phyloP scores from a whole-genome alignment of 64 coral and sea anemone genomes.

The Montipora sp. region DNA sequence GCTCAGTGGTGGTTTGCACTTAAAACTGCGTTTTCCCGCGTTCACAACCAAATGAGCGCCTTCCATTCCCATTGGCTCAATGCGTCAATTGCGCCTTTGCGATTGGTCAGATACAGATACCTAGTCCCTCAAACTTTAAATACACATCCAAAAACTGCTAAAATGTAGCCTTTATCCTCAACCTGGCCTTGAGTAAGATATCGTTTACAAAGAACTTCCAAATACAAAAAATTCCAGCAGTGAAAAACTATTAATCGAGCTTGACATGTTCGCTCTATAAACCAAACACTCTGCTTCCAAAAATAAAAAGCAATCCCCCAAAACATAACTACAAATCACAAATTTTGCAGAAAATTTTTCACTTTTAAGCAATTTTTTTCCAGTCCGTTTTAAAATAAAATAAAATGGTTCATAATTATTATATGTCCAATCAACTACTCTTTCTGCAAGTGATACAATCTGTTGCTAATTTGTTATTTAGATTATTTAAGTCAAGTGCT shows the following conservation, averaged over 20 bases:
- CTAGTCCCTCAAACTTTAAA: no score
- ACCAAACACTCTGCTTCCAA: not conserved
- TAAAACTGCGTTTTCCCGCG: no score
- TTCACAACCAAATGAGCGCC: no score
- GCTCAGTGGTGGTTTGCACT: no score
- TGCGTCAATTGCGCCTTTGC: not conserved
- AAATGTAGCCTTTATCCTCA: not conserved
- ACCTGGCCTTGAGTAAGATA: not conserved
- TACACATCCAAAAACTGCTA: not conserved
- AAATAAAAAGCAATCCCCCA: not conserved
- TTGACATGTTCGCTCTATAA: not conserved
- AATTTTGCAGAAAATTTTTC: not conserved
- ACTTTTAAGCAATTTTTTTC: not conserved
- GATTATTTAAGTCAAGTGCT: not conserved
- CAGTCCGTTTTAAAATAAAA: not conserved
- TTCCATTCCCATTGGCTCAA: no score
- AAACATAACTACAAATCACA: not conserved
- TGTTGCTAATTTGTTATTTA: not conserved
- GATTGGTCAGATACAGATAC: not conserved
- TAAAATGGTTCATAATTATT: slow-evolving; percentile 20
- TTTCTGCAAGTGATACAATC: slow-evolving; percentile 55
- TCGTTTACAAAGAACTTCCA: not conserved
- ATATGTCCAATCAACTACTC: not conserved
- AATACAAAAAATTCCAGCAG: not conserved
- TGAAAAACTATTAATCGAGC: slow-evolving; percentile 11